phyloP scores from a whole-genome alignment of 2,888 invertebrate species.

The Drosophila recens region DNA sequence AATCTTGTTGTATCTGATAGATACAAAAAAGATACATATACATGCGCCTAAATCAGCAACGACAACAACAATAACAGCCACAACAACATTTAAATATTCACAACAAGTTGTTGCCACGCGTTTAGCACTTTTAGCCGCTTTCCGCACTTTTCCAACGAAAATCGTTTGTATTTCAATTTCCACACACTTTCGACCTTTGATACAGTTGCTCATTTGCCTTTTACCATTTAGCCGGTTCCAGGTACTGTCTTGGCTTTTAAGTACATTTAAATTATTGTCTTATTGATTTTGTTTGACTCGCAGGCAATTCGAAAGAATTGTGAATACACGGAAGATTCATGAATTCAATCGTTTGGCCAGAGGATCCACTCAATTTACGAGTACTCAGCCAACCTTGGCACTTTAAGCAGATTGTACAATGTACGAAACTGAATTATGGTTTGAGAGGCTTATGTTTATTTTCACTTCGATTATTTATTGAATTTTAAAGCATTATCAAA shows the following conservation, averaged over 20 bases:
- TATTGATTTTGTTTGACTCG: constrained; percentile 33
- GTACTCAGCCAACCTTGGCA: constrained; percentile 40
- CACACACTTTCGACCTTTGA: constrained; percentile 56
- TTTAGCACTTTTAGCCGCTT: constrained; percentile 40
- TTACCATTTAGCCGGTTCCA: constrained; percentile 35
- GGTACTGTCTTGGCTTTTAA: constrained; percentile 47
- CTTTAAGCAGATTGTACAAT: constrained; percentile 30
- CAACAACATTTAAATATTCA: constrained; percentile 46
- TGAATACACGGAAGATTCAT: constrained; percentile 31
- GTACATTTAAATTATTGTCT: constrained; percentile 63
- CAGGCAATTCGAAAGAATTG: constrained; percentile 39
- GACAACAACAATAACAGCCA: constrained; percentile 3
- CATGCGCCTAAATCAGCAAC: constrained; percentile 16
- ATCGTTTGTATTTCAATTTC: constrained; percentile 51
- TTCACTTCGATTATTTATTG: constrained; percentile 40
- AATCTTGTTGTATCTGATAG: constrained; percentile 36
- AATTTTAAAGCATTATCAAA: constrained; percentile 2
- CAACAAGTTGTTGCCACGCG: constrained; percentile 76
- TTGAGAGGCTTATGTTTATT: constrained; percentile 28
- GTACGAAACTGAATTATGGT: constrained; percentile 39
- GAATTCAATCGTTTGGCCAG: constrained; percentile 17
- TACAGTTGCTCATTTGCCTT: constrained; percentile 10
- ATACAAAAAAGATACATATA: constrained; percentile 33
- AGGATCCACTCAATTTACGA: constrained; percentile 47
- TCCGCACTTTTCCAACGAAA: constrained; percentile 66